Base-by-base conservation (phyloP, 2,888 invertebrate species). In the Chrysolina americana region DNA sequence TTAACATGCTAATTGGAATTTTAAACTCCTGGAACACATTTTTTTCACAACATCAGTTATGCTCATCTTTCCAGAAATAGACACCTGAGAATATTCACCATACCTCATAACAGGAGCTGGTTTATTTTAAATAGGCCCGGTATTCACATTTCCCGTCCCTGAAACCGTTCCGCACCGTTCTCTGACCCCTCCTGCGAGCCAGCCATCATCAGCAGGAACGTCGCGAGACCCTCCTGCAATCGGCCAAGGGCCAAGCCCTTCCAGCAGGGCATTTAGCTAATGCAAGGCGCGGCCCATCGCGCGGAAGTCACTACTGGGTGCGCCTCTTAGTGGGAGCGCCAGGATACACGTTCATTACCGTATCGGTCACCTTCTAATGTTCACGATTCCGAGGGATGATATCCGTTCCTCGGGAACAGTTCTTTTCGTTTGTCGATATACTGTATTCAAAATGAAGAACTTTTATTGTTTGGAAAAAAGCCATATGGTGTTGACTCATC, bases 261-360 rank as follows among this genome's bases (percentile, higher is more conserved):
- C 19, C 53, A 62, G 68, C 53, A 74, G 79, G 79, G 83, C 82
- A 85, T 84, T 75, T 85, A 84, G 83, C 80, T 84, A 85, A 85
- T 85, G 83, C 77, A 78, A 79, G 81, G 82, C 76, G 83, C 82
- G 82, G 83, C 82, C 78, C 79, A 75, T 78, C 79, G 80, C 80
- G 70, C 78, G 79, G 78, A 78, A 76, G 74, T 78, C 80, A 79
- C 78, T 81, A 68, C 77, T 65, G 78, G 80, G 80, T 69, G 80
- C 78, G 78, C 74, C 77, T 41, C 41, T 13, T 15, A n/a, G 9
- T 72, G 68, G 72, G 72, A 64, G 72, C 72, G 72, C 68, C 72
- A 78, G 74, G 74, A 78, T 68, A 76, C 76, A 79, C 76, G 73
- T 74, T 76, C 79, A 79, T 76, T 76, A 75, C 68, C 70, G 63